These are phyloP conservation scores for Hippopotamus amphibius DNA, from an alignment of 2,113 vertebrate genomes.

Conservation along the genomic window DNA sequence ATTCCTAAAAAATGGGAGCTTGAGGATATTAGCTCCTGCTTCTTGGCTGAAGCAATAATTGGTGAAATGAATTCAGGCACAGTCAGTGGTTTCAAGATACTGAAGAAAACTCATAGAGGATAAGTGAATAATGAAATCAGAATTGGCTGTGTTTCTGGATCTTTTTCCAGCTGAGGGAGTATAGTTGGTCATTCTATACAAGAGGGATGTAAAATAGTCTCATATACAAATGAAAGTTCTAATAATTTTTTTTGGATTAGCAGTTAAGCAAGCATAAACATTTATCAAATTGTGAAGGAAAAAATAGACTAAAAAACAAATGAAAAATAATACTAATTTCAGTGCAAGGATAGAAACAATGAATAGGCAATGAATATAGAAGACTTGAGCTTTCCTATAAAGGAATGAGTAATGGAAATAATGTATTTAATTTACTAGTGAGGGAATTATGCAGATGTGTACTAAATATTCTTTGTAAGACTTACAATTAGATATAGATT, in stretches of 20 bases:
- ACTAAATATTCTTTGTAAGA: neutral
- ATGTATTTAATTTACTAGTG: neutral
- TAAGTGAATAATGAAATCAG: constrained; percentile 35
- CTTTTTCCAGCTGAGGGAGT: neutral
- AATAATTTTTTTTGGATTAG: constrained; percentile 41
- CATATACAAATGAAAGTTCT: constrained; percentile 51
- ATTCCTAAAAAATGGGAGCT: neutral
- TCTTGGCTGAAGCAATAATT: constrained; percentile 13
- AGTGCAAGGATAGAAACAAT: neutral
- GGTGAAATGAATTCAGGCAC: neutral
- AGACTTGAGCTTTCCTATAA: neutral
- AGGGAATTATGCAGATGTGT: constrained; percentile 17
- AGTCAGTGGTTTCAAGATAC: neutral
- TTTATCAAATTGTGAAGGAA: constrained; percentile 38
- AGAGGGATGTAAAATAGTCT: neutral
- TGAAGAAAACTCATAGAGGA: neutral
- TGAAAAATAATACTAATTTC: constrained; percentile 51
- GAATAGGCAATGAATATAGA: constrained; percentile 1
- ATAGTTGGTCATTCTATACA: neutral
- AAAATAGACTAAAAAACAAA: neutral
- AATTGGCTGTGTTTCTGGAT: constrained; percentile 5
- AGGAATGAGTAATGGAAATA: neutral
- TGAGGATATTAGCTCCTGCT: neutral
- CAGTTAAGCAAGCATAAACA: constrained; percentile 51
- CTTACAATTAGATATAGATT: neutral